Conservation (phyloP, 2,113 vertebrate genomes). For the Anser brachyrhynchus region DNA sequence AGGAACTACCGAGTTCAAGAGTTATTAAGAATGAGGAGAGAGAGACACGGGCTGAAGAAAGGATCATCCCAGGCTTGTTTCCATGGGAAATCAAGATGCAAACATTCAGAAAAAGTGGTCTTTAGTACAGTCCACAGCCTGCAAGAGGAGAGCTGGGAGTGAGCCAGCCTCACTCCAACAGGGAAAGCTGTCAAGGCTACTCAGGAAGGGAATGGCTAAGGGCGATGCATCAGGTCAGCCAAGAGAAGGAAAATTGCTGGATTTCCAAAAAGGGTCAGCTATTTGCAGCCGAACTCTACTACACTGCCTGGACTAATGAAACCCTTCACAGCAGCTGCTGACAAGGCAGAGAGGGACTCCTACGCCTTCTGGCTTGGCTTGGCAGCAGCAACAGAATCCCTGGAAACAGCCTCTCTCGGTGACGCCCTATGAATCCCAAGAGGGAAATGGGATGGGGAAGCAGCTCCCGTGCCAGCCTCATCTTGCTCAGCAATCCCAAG, state of each 20-base stretch:
- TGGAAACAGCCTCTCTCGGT: not conserved
- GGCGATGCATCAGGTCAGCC: not conserved
- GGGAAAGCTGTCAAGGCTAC: slow-evolving; percentile 17
- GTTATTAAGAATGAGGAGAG: slow-evolving; percentile 24
- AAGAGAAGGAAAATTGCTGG: not conserved
- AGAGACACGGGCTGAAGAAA: not conserved
- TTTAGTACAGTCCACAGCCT: not conserved
- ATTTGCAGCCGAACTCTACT: not conserved
- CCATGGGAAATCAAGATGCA: slow-evolving; percentile 55
- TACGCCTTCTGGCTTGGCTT: not conserved
- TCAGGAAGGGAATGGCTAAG: not conserved
- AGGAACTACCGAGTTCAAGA: slow-evolving; percentile 10
- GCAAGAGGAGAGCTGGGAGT: slow-evolving; percentile 1
- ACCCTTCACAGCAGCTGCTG: not conserved
- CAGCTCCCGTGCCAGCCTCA: not conserved
- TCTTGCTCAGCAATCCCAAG: not conserved
- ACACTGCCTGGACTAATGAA: accelerated
- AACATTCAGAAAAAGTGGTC: not conserved
- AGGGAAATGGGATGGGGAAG: not conserved
- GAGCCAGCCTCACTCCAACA: not conserved
- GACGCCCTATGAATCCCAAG: not conserved
- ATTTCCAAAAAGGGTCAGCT: not conserved
- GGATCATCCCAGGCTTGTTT: slow-evolving; percentile 22
- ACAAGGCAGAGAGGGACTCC: not conserved
- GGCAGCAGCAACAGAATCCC: not conserved